A percentile compares a stretch with the other conserved stretches of the same genome.
Conservation (phyloP, 2,888 invertebrate species). For the Agriopis marginaria region DNA sequence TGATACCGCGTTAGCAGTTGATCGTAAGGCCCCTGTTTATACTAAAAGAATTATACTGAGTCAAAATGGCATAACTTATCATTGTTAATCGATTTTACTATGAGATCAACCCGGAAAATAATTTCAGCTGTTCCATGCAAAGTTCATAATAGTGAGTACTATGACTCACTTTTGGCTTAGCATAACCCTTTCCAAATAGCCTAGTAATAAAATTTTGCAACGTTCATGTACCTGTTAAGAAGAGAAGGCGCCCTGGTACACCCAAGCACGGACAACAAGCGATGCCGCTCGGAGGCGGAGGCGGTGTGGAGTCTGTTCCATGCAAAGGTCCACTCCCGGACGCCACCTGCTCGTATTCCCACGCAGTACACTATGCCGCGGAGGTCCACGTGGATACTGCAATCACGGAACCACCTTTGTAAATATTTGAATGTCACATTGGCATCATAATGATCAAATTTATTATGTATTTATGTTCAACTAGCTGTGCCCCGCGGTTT, state of each 20-base stretch:
- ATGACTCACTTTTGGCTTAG: too few species aligned
- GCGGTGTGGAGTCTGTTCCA: slow-evolving; percentile 92
- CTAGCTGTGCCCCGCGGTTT: too few species aligned
- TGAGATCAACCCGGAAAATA: too few species aligned
- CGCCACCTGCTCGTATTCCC: slow-evolving; percentile 93
- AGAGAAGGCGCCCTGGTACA: slow-evolving; percentile 95
- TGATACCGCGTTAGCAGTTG: too few species aligned
- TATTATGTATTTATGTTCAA: too few species aligned
- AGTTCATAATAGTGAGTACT: too few species aligned
- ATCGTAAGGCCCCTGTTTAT: too few species aligned
- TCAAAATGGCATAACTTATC: too few species aligned
- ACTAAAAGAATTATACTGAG: too few species aligned
- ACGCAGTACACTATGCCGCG: slow-evolving; percentile 95
- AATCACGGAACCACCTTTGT: neutral
- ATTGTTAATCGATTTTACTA: too few species aligned
- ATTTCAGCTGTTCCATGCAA: too few species aligned
- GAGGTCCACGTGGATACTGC: slow-evolving; percentile 93
- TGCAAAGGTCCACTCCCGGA: slow-evolving; percentile 95
- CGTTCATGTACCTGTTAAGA: slow-evolving; percentile 84
- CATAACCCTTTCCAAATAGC: too few species aligned
- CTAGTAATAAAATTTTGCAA: neutral
- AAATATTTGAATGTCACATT: neutral
- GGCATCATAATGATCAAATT: neutral
- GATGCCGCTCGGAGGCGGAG: slow-evolving; percentile 93
- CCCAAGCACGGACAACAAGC: slow-evolving; percentile 91